Base-by-base conservation (phyloP, 2,113 vertebrate species). In the Symphodus melops region DNA sequence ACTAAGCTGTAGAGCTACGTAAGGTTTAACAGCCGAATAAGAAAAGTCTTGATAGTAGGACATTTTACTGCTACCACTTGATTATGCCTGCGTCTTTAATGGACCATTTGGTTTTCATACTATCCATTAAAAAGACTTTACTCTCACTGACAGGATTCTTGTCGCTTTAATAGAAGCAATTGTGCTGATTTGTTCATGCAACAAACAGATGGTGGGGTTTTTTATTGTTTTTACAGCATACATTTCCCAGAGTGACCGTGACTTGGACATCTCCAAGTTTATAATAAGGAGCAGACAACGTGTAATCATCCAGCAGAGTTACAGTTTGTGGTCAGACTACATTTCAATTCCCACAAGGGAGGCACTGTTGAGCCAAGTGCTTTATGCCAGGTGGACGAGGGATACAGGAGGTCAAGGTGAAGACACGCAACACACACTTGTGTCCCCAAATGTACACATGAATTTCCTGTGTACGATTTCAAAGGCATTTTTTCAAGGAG, bases 381-480 rank as follows among this genome's bases (percentile, higher is more conserved):
- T 72, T 62, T 53, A 55, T 84, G 57, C 79, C 71, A 79, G 76
- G 67, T 77, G 59, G 61, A 77, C n/a, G 23, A 63, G 64, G 61
- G 23, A 65, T 37, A 19, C 60, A 16, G 59, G 46, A 75, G 77
- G 87, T 84, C 62, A 72, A 75, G 68, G 75, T 82, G 21, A 74
- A 19, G 14, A 19, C 46, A 17, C 17, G 19, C 14, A 17, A 17
- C n/a, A 68, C 68, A 20, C 39, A 21, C 39, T 73, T 52, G 57
- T 42, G 61, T 51, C 48, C 20, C 17, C 67, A 5, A n/a, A 76
- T 59, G 60, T 53, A 64, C 46, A 49, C 20, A 14, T 62, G 6
- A n/a, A 64, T 79, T 83, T 84, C 66, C 71, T 78, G 52, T 62
- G 74, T 71, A 72, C 68, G 80, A 82, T 86, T 83, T 88, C 57